Base-by-base conservation (phyloP, 2,888 invertebrate species). In the Prostheceraeus crozeri region DNA sequence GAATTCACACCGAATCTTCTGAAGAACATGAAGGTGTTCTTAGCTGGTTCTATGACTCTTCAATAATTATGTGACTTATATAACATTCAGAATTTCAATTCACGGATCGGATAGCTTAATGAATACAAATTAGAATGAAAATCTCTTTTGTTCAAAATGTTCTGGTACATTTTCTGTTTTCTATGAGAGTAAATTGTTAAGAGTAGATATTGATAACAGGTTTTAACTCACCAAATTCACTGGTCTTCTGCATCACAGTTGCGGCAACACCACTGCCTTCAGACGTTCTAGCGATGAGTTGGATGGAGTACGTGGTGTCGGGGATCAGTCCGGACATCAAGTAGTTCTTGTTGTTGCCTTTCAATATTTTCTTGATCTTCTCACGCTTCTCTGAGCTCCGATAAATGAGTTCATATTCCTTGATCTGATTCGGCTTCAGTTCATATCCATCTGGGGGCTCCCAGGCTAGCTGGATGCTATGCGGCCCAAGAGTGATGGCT, bases 221-320 rank as follows among this genome's bases (percentile, higher is more conserved):
- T n/a, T n/a, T n/a, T n/a, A 16, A 81, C 91, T 86, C 87, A 94
- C 94, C 89, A 82, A 90, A 93, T 84, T 89, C 89, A 78, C 90
- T 89, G 56, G 96, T 96, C 79, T 88, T 84, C 69, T 89, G 89
- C 66, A 89, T 87, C 67, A 91, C 86, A 11, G 89, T 87, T 35
- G 90, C 89, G 14, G 93, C 93, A 58, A 89, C 88, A 30, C 91
- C 91, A 14, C 94, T 94, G 77, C 90, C 93, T 10, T 94, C 96
- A 11, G 67, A 65, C 14, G 90, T 91, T 67, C 88, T 82, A 61
- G 94, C 96, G 11, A 93, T 90, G 68, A 98, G 80, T 87, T 93
- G 91, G 71, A 96, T 87, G 79, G 89, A 89, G 81, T 96, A 98
- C 68, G 89, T 79, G 10, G 93, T 94, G 80, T 93, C 89, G 30